These are phyloP conservation scores for Telmatherina bonti DNA, from an alignment of 2,797 vertebrate species.

Conservation along the genomic window DNA sequence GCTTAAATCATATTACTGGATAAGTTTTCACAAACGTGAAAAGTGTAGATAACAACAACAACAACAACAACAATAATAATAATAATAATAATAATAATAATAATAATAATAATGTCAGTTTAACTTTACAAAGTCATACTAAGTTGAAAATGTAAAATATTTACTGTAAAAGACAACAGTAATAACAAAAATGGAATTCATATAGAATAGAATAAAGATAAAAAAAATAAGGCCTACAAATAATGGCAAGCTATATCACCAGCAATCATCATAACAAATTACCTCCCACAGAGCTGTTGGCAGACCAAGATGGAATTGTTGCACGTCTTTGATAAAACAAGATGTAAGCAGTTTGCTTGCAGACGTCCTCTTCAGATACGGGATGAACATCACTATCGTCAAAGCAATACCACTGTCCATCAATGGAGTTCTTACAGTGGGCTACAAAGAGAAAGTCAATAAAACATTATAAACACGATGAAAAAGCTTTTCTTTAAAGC, in stretches of 20 bases:
- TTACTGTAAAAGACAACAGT: too few species aligned
- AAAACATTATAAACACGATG: background rate
- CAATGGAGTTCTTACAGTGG: slow-evolving; percentile 97
- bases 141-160: too few species aligned
- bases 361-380: slow-evolving; percentile 92
- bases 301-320: slow-evolving; percentile 95
- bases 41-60: background rate
- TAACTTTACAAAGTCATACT: too few species aligned
- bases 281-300: slow-evolving; percentile 98
- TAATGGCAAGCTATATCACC: background rate
- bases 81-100: too few species aligned
- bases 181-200: too few species aligned
- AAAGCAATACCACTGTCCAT: slow-evolving; percentile 98
- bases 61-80: too few species aligned
- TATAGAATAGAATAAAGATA: too few species aligned
- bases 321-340: slow-evolving; percentile 97
- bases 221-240: background rate
- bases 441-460: slow-evolving; percentile 78
- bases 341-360: slow-evolving; percentile 95
- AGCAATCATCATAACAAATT: slow-evolving; percentile 21
- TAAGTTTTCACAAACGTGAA: background rate
- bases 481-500: background rate
- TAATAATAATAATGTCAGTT: too few species aligned
- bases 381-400: slow-evolving; percentile 96
- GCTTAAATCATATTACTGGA: background rate